phyloP scores from a whole-genome alignment of 2,113 vertebrate genomes.

The Laticauda laticaudata region DNA sequence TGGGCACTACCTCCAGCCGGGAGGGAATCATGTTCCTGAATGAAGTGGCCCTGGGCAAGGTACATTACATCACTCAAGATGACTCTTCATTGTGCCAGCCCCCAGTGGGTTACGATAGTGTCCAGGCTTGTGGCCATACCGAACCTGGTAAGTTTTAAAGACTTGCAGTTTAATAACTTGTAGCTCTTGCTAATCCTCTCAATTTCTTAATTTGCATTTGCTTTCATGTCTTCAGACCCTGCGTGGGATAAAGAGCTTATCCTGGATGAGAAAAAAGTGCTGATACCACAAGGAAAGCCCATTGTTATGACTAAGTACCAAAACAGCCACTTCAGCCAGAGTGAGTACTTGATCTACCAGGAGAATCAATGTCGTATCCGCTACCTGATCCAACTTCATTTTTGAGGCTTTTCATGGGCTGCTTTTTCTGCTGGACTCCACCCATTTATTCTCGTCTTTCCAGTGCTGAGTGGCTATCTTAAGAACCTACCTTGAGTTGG shows the following conservation, averaged over 20 bases:
- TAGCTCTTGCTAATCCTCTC: not conserved
- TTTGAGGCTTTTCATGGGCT: conserved; percentile 46
- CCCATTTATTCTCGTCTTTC: not conserved
- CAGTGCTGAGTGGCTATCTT: not conserved
- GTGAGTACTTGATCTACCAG: conserved; percentile 89
- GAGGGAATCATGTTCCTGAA: conserved; percentile 89
- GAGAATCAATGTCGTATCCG: conserved; percentile 87
- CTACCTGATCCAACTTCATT: conserved; percentile 82
- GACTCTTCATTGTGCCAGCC: conserved; percentile 64
- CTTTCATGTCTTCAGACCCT: conserved; percentile 72
- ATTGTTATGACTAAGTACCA: conserved; percentile 65
- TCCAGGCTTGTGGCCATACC: conserved; percentile 78
- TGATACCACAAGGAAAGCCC: conserved; percentile 81
- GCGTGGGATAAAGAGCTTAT: conserved; percentile 72
- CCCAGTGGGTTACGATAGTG: conserved; percentile 76
- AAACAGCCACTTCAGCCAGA: conserved; percentile 77
- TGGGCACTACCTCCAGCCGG: conserved; percentile 56
- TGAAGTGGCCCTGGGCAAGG: conserved; percentile 86
- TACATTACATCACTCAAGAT: conserved; percentile 71
- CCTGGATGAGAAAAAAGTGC: conserved; percentile 79
- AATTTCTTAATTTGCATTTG: not conserved
- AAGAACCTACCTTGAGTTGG: not conserved
- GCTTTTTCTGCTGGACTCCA: not conserved
- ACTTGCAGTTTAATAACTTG: not conserved
- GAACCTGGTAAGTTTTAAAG: conserved; percentile 79